These are phyloP conservation scores for Corythornis vintsioides DNA, from an alignment of 2,113 vertebrate species.

Conservation along the genomic window DNA sequence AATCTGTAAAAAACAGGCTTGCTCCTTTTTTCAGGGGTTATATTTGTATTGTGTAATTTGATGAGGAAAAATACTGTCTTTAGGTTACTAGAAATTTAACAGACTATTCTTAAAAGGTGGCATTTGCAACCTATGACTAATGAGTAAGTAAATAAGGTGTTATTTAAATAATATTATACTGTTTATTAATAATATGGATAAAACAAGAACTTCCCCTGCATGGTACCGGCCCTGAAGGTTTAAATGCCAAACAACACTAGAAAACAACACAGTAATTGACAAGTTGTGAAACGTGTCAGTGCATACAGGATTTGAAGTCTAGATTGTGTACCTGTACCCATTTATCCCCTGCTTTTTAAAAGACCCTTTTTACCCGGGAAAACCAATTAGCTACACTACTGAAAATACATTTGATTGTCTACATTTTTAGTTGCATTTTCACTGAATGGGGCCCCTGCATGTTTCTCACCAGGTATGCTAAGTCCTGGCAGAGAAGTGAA, in stretches of 20 bases:
- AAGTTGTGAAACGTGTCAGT: neutral
- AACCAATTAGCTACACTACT: neutral
- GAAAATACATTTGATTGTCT: conserved; percentile 13
- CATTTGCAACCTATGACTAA: neutral
- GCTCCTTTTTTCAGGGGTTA: neutral
- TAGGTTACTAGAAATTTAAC: neutral
- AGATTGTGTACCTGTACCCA: neutral
- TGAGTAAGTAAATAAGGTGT: neutral
- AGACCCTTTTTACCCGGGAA: neutral
- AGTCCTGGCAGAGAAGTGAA: neutral
- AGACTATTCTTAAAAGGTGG: neutral
- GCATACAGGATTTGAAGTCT: neutral
- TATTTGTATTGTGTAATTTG: neutral
- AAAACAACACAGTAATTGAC: neutral
- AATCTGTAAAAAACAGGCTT: neutral
- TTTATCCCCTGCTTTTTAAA: neutral
- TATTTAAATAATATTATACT: neutral
- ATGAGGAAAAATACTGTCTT: neutral
- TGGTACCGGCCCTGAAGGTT: neutral
- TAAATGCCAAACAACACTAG: neutral
- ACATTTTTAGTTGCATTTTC: neutral
- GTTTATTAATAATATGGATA: neutral
- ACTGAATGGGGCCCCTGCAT: rapidly evolving
- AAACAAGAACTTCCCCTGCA: neutral
- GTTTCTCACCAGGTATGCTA: neutral